Base-by-base conservation (phyloP, 30 jellyfish, hydroid and myxozoan species). In the Cassiopea xamachana region DNA sequence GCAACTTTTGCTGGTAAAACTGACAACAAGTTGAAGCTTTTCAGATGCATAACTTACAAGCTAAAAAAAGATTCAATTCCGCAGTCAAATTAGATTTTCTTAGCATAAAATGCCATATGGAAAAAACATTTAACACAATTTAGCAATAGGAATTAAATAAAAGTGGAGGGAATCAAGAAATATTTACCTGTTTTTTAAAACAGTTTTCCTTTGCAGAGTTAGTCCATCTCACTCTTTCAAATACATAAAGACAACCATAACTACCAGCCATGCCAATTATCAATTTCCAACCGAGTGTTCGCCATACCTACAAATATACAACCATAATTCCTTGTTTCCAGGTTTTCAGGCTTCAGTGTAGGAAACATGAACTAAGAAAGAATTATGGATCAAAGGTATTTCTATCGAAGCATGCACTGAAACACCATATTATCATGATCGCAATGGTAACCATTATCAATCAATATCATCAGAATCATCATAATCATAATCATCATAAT, bases 1-100 rank as follows among this genome's bases (percentile, higher is more conserved):
- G 98, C 99, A 96, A 14, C 98, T 97, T 83, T 90, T 96, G 92
- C 99, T 96, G 14, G 99, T 96, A 69, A 96, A 96, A 71, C 98
- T 96, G 58, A 96, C 98, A 60, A 96, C 97, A 43, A 96, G 89
- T 69, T 92, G 98, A 81, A 96, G 87, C 71, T 90, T 96, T 90
- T 96, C 99, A 1, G 98, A 80, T 55, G 99, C 99, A 62, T 91
- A 96, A 7, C 89, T 86, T 1, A 88, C 98, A 80, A 96, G 93
- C 99, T 96, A 78, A 62, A 89, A 84, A 9, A 70, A 67, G 73
- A 27, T 27, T 27, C 39, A 27, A 27, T 27, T 27, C 39, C 39
- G 39, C 39, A 27, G 39, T 27, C 39, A 27, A 0, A 0, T 27
- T 27, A 27, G 39, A 27, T 27, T 27, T 27, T 27, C 39, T 27